Evolutionary conservation across 2,113 vertebrate genomes (phyloP), one percentile per base, ranked within the genome.

Genomic region (Uria aalge): DNA sequence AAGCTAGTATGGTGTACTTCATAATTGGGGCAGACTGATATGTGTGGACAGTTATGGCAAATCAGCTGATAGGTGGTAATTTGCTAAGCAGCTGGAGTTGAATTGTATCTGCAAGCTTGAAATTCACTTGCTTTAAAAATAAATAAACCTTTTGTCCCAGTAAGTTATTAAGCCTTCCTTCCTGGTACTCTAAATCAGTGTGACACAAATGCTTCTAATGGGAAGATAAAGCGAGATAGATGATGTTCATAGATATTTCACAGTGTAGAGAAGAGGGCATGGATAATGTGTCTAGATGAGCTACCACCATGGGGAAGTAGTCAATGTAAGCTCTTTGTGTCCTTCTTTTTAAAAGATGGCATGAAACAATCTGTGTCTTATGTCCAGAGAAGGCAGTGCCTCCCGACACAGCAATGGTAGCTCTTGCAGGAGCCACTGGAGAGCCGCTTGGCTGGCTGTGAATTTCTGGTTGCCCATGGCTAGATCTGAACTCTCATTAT

Each of bases 11-110:
- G 81, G 93, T 92, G 92, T 96, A 45, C 85, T 96, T 95, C 67
- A 73, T 96, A 96, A 94, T 69, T 92, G 93, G 66, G 87, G 20
- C 71, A 90, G 90, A 82, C 85, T 85, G 93, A 92, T 96, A 64
- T 21, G 77, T 85, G 71, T 88, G 92, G 90, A 96, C 92, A 95
- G 68, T 91, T 93, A 76, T 18, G 68, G 93, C 76, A 96, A 69
- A 96, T 79, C 90, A 92, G 53, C 85, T 93, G 94, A 88, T 95
- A 90, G 92, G 96, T 96, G 92, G 74, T 92, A 96, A 96, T 96
- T 96, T 69, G 81, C 81, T 76, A 93, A 96, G 90, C 94, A 95
- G 96, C 85, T 96, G 93, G 96, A 94, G 90, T 91, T 95, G 96
- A 88, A 95, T 95, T 83, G 92, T 92, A 85, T 93, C 85, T 94